Percentiles rank a stretch among this genome's conserved stretches.
Evolutionary conservation across 2,888 invertebrate species (phyloP).

Genomic region (Isotomurus palustris): DNA sequence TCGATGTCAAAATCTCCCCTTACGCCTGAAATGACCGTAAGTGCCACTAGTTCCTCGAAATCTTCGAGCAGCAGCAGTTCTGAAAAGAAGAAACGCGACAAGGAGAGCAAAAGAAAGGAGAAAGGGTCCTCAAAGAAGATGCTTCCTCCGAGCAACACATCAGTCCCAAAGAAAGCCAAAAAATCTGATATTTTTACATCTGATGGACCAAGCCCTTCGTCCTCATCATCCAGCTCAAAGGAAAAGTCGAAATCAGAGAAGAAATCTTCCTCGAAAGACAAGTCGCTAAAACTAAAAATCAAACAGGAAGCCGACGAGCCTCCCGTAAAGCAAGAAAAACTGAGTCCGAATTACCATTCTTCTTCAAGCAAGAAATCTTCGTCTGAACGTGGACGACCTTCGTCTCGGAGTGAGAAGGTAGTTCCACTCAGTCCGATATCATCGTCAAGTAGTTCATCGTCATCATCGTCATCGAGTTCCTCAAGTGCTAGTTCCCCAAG

Average conservation of each 20-base stretch:
- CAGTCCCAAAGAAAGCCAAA: constrained; percentile 44
- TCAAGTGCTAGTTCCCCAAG: constrained; percentile 28
- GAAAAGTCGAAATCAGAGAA: constrained; percentile 32
- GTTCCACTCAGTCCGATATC: constrained; percentile 32
- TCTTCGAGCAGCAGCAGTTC: constrained; percentile 26
- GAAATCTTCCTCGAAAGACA: not conserved
- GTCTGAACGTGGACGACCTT: constrained; percentile 7
- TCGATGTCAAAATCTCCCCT: constrained; percentile 27
- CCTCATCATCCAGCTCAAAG: not conserved
- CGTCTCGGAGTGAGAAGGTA: constrained; percentile 20
- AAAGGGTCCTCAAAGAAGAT: constrained; percentile 40
- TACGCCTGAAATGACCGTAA: constrained; percentile 17
- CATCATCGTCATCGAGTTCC: constrained; percentile 25
- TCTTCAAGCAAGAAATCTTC: constrained; percentile 15
- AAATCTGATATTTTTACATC: constrained; percentile 34
- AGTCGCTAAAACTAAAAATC: constrained; percentile 11
- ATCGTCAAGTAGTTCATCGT: constrained; percentile 30
- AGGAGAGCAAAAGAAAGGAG: constrained; percentile 17
- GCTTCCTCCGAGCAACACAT: constrained; percentile 43
- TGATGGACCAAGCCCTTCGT: constrained; percentile 23
- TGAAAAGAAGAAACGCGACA: not conserved
- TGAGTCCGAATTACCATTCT: no score
- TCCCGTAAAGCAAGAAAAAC: not conserved
- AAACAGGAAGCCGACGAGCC: no score
- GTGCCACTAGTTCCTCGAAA: constrained; percentile 27